These are phyloP conservation scores for Protodeltote pygarga DNA, from an alignment of 2,888 invertebrate genomes.

Conservation along the genomic window DNA sequence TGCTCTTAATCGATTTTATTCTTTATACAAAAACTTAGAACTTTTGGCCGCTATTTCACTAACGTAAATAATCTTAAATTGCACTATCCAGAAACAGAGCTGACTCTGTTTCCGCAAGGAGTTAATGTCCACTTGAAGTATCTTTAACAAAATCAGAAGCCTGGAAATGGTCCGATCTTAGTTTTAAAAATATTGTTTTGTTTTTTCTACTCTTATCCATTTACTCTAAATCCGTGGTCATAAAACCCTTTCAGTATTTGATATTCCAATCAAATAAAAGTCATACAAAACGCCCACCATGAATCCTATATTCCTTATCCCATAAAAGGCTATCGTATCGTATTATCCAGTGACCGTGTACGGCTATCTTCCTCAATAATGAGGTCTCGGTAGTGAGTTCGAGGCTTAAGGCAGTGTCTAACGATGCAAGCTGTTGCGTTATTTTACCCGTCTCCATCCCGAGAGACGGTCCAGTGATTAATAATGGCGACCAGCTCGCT, in stretches of 20 bases:
- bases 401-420: slow-evolving; percentile 33
- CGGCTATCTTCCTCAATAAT: slow-evolving; percentile 40
- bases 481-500: slow-evolving; percentile 26
- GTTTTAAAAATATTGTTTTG: no score
- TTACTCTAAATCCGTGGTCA: neutral
- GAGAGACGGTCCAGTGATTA: slow-evolving; percentile 40
- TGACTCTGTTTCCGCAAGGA: no score
- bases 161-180: no score
- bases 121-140: no score
- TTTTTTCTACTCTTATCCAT: no score
- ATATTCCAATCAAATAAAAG: slow-evolving; percentile 33
- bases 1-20: no score
- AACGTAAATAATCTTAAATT: no score
- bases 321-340: slow-evolving; percentile 28
- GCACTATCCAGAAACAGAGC: no score
- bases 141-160: no score
- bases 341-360: slow-evolving; percentile 20
- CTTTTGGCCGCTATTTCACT: no score
- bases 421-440: slow-evolving; percentile 46
- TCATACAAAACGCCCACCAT: slow-evolving; percentile 5
- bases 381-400: slow-evolving; percentile 42
- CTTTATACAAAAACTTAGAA: no score
- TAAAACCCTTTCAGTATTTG: neutral
- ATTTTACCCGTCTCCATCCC: slow-evolving; percentile 31
- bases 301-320: slow-evolving; percentile 29